Conservation (phyloP, 1,140 invertebrate genomes). For the Papilio dardanus region DNA sequence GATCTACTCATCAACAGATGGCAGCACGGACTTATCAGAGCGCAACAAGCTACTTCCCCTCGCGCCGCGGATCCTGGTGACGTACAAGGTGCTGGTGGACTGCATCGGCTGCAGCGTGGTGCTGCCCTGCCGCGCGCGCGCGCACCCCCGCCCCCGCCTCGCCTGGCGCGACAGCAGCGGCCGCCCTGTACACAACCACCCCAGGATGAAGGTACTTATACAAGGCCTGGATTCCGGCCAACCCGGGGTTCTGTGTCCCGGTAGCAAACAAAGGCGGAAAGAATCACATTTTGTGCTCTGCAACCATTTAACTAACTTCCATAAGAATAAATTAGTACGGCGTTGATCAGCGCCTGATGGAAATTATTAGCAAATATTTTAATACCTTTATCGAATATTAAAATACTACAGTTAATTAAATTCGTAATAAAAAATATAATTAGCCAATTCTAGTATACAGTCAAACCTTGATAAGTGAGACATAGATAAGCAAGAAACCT, state of each 20-base stretch:
- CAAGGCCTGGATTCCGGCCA: too few species aligned
- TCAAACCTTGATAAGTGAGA: too few species aligned
- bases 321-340: neutral
- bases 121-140: slow-evolving; percentile 88
- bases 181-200: slow-evolving; percentile 74
- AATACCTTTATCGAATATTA: too few species aligned
- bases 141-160: slow-evolving; percentile 86
- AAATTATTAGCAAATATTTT: slow-evolving; percentile 4
- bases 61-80: slow-evolving; percentile 83
- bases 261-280: neutral
- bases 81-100: slow-evolving; percentile 83
- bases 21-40: slow-evolving; percentile 62
- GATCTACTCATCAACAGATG: slow-evolving; percentile 54
- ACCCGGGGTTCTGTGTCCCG: too few species aligned
- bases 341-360: neutral
- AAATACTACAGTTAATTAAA: neutral
- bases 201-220: slow-evolving; percentile 80
- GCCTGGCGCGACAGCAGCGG: slow-evolving; percentile 86
- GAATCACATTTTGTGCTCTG: neutral
- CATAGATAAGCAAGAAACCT: too few species aligned
- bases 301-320: too few species aligned
- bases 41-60: slow-evolving; percentile 68
- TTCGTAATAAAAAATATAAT: neutral
- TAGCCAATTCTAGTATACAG: neutral
- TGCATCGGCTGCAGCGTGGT: slow-evolving; percentile 85